phyloP scores from a whole-genome alignment of 2,888 invertebrate genomes.

The Diaphora mendica region DNA sequence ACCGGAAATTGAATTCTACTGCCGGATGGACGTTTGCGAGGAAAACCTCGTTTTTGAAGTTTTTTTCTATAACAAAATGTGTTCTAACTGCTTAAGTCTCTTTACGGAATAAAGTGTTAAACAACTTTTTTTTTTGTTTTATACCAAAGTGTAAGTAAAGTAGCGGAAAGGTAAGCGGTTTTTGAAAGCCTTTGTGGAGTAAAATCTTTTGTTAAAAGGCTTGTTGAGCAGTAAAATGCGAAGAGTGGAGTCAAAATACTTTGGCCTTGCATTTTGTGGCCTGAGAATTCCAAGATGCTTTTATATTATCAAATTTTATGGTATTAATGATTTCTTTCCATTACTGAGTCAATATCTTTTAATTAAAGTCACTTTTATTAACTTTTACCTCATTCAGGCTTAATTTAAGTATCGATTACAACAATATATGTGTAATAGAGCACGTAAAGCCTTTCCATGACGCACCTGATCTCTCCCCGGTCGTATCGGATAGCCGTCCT shows the following conservation, averaged over 20 bases:
- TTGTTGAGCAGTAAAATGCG: constrained; percentile 7
- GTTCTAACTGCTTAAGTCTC: constrained; percentile 27
- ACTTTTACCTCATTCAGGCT: not conserved
- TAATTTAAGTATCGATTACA: not conserved
- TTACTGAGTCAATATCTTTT: not conserved
- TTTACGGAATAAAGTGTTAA: constrained; percentile 42
- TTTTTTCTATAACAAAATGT: constrained; percentile 34
- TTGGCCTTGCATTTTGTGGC: not conserved
- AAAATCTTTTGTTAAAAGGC: constrained; percentile 16
- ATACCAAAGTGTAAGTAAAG: constrained; percentile 22
- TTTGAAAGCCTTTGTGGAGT: constrained; percentile 48
- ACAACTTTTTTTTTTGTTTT: constrained; percentile 27
- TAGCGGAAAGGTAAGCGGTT: constrained; percentile 22
- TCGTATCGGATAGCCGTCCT: too few species aligned
- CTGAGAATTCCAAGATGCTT: not conserved
- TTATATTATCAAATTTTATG: not conserved
- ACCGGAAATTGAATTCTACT: constrained; percentile 75
- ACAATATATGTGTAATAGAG: not conserved
- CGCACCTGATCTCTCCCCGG: too few species aligned
- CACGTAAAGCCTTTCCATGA: too few species aligned
- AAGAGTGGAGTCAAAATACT: constrained; percentile 8
- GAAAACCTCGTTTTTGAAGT: constrained; percentile 38
- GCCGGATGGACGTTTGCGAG: constrained; percentile 48
- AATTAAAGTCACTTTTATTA: not conserved
- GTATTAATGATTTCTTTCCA: not conserved